phyloP scores from a whole-genome alignment of 2,113 vertebrate species.

The Astur gentilis region DNA sequence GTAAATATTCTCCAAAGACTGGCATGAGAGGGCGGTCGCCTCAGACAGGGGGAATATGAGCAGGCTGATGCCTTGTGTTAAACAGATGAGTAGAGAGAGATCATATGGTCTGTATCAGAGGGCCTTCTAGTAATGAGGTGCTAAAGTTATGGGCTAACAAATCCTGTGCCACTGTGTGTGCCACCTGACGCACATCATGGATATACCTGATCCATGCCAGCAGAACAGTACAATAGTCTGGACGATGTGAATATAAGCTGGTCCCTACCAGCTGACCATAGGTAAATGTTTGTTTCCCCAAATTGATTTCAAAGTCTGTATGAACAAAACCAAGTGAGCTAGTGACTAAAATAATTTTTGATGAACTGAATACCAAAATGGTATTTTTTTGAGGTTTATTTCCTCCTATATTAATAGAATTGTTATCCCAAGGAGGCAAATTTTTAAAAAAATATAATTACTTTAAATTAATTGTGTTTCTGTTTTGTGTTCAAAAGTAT shows the following conservation, averaged over 20 bases:
- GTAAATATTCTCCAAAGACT: neutral
- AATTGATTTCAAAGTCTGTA: neutral
- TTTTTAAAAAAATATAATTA: neutral
- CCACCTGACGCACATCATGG: neutral
- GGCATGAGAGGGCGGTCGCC: accelerated
- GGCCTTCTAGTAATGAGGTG: neutral
- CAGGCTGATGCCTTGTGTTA: neutral
- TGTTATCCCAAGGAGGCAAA: neutral
- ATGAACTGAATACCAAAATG: neutral
- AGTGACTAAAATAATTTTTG: neutral
- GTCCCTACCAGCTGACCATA: neutral
- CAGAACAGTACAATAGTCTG: accelerated
- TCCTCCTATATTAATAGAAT: neutral
- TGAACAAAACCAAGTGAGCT: neutral
- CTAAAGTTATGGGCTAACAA: neutral
- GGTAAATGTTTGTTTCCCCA: neutral
- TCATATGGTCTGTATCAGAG: neutral
- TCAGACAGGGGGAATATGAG: neutral
- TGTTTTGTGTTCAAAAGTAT: neutral
- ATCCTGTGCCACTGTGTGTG: neutral
- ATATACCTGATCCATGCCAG: neutral
- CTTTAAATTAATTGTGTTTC: neutral
- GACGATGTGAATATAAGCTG: neutral
- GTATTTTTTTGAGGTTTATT: neutral
- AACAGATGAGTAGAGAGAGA: neutral